A percentile compares a stretch with the other conserved stretches of the same genome.
Conservation (phyloP, 2,113 vertebrate species). For the Brachyistius frenatus region DNA sequence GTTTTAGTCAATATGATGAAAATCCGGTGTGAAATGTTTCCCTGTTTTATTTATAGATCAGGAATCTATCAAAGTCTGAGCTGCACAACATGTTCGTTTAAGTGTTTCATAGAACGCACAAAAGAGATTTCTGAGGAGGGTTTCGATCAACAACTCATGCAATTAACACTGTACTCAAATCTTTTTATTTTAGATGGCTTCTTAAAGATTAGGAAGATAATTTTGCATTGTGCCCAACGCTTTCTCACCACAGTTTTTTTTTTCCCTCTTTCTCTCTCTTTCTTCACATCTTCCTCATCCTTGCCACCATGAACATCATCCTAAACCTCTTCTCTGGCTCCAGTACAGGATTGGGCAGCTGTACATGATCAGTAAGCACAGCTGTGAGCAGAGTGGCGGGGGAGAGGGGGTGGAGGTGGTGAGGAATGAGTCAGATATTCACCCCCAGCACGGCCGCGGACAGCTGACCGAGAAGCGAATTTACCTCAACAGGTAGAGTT, state of each 20-base stretch:
- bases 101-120: too few relatives aligned
- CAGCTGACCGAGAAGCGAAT: slow-evolving; percentile 93
- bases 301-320: slow-evolving; percentile 6
- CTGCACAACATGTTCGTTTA: too few relatives aligned
- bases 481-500: slow-evolving; percentile 89
- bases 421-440: slow-evolving; percentile 86
- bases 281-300: background rate
- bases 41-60: too few relatives aligned
- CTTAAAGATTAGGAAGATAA: background rate
- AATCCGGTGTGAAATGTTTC: too few relatives aligned
- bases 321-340: slow-evolving; percentile 31
- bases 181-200: background rate
- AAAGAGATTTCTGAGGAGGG: too few relatives aligned
- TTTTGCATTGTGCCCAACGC: slow-evolving; percentile 11
- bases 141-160: too few relatives aligned
- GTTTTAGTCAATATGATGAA: too few relatives aligned
- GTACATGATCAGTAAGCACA: slow-evolving; percentile 96
- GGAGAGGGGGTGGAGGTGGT: slow-evolving; percentile 93
- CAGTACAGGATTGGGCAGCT: slow-evolving; percentile 92
- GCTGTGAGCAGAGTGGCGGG: slow-evolving; percentile 90
- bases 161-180: background rate
- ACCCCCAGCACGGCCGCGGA: slow-evolving; percentile 87
- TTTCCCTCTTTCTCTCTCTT: background rate
- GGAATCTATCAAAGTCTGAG: too few relatives aligned
- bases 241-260: slow-evolving; percentile 10